These are phyloP conservation scores for Drosophila burlai DNA, from an alignment of 1,140 invertebrate species.

Conservation along the genomic window DNA sequence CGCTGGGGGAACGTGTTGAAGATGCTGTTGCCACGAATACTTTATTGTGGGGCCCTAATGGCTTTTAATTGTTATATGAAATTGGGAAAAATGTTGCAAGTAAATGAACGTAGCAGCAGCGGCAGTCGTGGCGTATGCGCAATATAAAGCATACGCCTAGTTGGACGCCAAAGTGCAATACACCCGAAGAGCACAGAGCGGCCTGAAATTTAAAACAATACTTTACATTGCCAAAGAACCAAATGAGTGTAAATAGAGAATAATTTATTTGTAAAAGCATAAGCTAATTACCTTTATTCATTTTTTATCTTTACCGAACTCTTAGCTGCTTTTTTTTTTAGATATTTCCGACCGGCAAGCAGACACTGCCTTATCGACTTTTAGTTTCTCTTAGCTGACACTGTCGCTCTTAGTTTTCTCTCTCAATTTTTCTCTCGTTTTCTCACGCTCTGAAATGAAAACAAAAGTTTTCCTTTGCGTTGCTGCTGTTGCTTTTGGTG, in stretches of 20 bases:
- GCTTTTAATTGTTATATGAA: conserved; percentile 79
- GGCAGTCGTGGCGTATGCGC: conserved; percentile 9
- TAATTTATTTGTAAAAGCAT: background rate
- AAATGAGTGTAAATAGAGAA: no score
- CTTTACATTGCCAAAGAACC: no score
- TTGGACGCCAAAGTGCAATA: conserved; percentile 40
- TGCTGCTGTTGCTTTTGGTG: conserved; percentile 8
- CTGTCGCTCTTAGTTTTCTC: conserved; percentile 33
- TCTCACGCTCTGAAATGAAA: conserved; percentile 24
- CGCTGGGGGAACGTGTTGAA: conserved; percentile 11
- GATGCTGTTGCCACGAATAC: conserved; percentile 47
- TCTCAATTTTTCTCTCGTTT: background rate
- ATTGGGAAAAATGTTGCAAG: conserved; percentile 63
- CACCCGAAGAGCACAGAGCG: conserved; percentile 28
- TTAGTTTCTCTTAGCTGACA: conserved; percentile 27
- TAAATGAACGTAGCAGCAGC: conserved; percentile 11
- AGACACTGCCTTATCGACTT: conserved; percentile 64
- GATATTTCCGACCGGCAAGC: background rate
- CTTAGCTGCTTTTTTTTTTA: background rate
- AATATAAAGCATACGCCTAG: conserved; percentile 9
- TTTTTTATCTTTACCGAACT: background rate
- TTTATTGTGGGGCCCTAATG: conserved; percentile 75
- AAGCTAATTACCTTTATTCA: background rate
- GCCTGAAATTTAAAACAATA: conserved; percentile 4
- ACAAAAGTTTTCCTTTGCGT: conserved; percentile 36